phyloP scores from a whole-genome alignment of 2,888 invertebrate species.

The Chrysina gloriosa region DNA sequence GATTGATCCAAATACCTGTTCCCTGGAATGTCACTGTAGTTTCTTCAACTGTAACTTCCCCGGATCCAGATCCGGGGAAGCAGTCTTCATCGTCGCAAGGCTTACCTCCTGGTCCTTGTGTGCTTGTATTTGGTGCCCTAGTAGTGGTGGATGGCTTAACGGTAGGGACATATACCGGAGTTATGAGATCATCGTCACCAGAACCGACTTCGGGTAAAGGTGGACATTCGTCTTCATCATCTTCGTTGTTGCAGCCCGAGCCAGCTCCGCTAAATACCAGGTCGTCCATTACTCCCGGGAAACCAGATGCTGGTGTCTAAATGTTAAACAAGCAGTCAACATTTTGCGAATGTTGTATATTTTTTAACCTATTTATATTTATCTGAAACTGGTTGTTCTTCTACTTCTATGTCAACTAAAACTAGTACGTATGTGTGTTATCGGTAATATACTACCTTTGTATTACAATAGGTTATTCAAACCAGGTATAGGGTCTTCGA shows the following conservation, averaged over 20 bases:
- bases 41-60: slow-evolving; percentile 76
- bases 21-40: slow-evolving; percentile 68
- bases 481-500: no score
- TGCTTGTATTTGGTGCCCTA: slow-evolving; percentile 54
- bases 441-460: no score
- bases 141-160: slow-evolving; percentile 76
- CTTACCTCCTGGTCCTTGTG: slow-evolving; percentile 51
- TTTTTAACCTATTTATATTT: not conserved
- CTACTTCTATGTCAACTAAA: no score
- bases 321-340: slow-evolving; percentile 41
- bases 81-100: slow-evolving; percentile 86
- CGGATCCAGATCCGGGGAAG: slow-evolving; percentile 83
- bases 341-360: no score
- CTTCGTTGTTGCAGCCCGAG: slow-evolving; percentile 90
- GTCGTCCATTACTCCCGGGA: slow-evolving; percentile 84
- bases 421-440: no score
- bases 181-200: slow-evolving; percentile 91
- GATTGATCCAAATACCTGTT: slow-evolving; percentile 59
- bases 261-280: slow-evolving; percentile 93
- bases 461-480: no score
- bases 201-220: slow-evolving; percentile 82
- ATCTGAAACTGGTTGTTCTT: no score
- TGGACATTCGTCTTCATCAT: slow-evolving; percentile 90
- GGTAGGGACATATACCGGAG: slow-evolving; percentile 90
- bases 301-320: slow-evolving; percentile 87